These are phyloP conservation scores for Apis mellifera DNA, from an alignment of 1,140 invertebrate genomes.

Conservation along the genomic window Amel_HAv3.1 CM009940.2:9064001-9064500, in stretches of 20 bases:
- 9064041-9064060: neutral
- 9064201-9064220: no score
- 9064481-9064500: neutral
- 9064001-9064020: constrained; percentile 1
- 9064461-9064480: no score
- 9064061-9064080: constrained; percentile 21
- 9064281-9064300: constrained; percentile 45
- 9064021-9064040: neutral
- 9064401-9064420: neutral
- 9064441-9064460: neutral
- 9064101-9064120: no score
- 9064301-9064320: constrained; percentile 11
- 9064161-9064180: no score
- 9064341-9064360: constrained; percentile 55
- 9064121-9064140: no score
- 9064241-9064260: neutral
- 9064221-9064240: constrained; percentile 31
- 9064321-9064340: constrained; percentile 50
- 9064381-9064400: neutral
- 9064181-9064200: no score
- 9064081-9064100: no score
- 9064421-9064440: neutral
- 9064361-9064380: no score
- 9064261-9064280: constrained; percentile 37
- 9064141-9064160: no score